Percentiles rank a stretch among this genome's conserved stretches.
Conservation (phyloP, 2,888 invertebrate genomes). For the Morpho deidamia region DNA sequence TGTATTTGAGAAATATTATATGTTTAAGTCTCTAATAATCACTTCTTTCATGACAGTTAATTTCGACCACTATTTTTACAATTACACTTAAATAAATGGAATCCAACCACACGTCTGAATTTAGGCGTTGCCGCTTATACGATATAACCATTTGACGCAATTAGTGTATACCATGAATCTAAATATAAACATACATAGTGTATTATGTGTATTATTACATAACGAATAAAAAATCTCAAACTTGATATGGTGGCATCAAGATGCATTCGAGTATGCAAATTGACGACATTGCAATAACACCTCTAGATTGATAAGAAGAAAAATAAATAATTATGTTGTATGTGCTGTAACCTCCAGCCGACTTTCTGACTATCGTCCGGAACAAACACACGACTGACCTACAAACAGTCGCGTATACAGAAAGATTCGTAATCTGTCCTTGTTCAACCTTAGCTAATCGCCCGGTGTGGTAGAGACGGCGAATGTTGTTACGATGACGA, state of each 20-base stretch:
- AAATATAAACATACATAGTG: too few species aligned
- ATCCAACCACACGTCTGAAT: too few species aligned
- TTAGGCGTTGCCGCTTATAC: too few species aligned
- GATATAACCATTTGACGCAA: too few species aligned
- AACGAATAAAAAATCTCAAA: too few species aligned
- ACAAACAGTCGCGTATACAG: constrained; percentile 67
- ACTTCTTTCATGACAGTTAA: too few species aligned
- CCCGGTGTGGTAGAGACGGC: constrained; percentile 56
- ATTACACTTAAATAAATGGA: too few species aligned
- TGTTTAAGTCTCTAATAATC: too few species aligned
- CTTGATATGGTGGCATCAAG: neutral
- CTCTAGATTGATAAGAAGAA: constrained; percentile 21
- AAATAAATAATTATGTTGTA: constrained; percentile 48
- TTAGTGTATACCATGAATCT: too few species aligned
- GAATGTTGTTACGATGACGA: constrained; percentile 68
- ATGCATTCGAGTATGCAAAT: constrained; percentile 3
- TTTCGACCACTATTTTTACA: too few species aligned
- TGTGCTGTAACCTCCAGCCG: constrained; percentile 75
- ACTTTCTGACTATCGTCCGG: constrained; percentile 76
- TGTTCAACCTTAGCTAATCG: constrained; percentile 42
- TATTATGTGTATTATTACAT: too few species aligned
- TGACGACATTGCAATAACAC: constrained; percentile 11
- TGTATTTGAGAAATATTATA: too few species aligned
- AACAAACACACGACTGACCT: constrained; percentile 76
- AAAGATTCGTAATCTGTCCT: constrained; percentile 60